Conservation (phyloP, 1,140 invertebrate genomes). For the Listronotus bonariensis region DNA sequence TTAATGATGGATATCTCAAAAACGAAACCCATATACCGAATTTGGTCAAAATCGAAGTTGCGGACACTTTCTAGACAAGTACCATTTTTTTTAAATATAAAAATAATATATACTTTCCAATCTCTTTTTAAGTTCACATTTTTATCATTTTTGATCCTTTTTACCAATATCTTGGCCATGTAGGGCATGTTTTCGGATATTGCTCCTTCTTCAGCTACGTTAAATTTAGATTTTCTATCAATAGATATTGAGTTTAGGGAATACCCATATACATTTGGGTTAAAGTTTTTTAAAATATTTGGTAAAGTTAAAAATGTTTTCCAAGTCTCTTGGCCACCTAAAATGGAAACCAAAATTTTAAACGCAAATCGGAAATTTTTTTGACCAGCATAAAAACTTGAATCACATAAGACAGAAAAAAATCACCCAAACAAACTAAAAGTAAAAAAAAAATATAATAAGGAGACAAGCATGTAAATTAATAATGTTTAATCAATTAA, state of each 20-base stretch:
- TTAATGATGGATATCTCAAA: too few relatives aligned
- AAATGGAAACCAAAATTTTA: slow-evolving; percentile 9
- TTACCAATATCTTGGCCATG: slow-evolving; percentile 66
- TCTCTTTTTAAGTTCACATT: slow-evolving; percentile 63
- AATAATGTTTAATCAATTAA: too few relatives aligned
- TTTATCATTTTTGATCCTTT: slow-evolving; percentile 64
- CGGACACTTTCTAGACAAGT: too few relatives aligned
- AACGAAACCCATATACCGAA: too few relatives aligned
- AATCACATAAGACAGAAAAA: too few relatives aligned
- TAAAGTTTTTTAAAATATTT: slow-evolving; percentile 66
- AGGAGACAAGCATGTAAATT: too few relatives aligned
- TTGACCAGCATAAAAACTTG: too few relatives aligned
- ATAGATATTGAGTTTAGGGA: slow-evolving; percentile 59
- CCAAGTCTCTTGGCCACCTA: slow-evolving; percentile 63
- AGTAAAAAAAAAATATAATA: too few relatives aligned
- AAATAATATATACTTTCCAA: slow-evolving; percentile 66
- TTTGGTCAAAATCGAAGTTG: too few relatives aligned
- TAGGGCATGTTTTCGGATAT: slow-evolving; percentile 65
- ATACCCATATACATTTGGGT: slow-evolving; percentile 67
- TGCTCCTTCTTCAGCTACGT: slow-evolving; percentile 66
- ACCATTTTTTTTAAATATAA: too few relatives aligned
- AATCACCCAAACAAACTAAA: too few relatives aligned
- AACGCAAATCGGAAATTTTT: too few relatives aligned
- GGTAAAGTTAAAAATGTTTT: slow-evolving; percentile 53
- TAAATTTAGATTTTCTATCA: slow-evolving; percentile 60